Conservation (phyloP, 2,113 vertebrate species). For the Aplodontia rufa region DNA sequence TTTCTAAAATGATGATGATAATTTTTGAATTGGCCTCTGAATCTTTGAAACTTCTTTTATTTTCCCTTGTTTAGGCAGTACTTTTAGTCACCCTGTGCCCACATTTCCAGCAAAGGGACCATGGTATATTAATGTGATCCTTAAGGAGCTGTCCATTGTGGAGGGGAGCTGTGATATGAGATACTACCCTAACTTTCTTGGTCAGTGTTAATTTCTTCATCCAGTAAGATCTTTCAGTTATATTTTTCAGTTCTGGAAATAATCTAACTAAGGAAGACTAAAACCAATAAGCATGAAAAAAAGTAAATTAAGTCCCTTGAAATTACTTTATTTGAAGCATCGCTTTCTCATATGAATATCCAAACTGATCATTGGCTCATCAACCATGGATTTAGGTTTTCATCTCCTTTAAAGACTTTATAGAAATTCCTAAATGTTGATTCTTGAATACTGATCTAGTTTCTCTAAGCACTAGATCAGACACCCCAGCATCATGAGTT, state of each 20-base stretch:
- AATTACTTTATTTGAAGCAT: not conserved
- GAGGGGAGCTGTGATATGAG: not conserved
- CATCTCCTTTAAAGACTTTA: not conserved
- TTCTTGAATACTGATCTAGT: not conserved
- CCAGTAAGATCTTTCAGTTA: not conserved
- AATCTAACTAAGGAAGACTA: not conserved
- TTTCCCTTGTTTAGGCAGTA: not conserved
- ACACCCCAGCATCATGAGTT: not conserved
- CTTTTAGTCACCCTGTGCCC: not conserved
- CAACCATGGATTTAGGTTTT: not conserved
- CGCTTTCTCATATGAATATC: not conserved
- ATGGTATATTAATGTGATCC: not conserved
- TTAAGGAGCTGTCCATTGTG: not conserved
- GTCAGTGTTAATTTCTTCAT: not conserved
- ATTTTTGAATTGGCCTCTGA: not conserved
- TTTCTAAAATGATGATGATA: slow-evolving; percentile 27
- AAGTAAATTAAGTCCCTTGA: not conserved
- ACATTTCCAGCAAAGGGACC: not conserved
- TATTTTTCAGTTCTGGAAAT: not conserved
- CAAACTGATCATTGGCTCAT: not conserved
- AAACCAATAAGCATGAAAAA: not conserved
- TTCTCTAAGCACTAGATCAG: not conserved
- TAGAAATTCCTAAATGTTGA: not conserved
- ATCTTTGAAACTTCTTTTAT: not conserved
- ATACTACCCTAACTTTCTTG: not conserved